Conservation (phyloP, 2,888 invertebrate genomes). For the Mesorhabditis belari region DNA sequence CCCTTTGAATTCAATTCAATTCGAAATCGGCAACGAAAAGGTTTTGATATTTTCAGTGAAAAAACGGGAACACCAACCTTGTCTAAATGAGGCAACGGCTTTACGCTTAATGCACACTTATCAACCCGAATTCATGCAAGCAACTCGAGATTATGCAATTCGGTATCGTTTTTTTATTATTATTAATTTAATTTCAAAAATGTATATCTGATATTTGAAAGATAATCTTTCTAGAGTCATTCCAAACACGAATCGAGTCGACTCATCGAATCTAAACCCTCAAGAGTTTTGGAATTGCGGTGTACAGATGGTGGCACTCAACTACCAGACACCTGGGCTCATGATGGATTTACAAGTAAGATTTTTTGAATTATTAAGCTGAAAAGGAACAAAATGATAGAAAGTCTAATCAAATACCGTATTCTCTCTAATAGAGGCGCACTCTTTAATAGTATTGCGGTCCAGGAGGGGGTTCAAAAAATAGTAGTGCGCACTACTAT, state of each 20-base stretch:
- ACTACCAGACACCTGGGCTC: slow-evolving; percentile 62
- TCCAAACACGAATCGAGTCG: slow-evolving; percentile 60
- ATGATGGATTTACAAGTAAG: slow-evolving; percentile 62
- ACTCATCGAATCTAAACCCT: slow-evolving; percentile 60
- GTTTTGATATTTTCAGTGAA: slow-evolving; percentile 21
- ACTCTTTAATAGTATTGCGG: no score
- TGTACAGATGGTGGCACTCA: slow-evolving; percentile 61
- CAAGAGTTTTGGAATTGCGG: slow-evolving; percentile 64
- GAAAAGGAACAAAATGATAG: background rate
- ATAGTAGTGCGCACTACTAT: no score
- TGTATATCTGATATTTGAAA: background rate
- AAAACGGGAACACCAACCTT: slow-evolving; percentile 28
- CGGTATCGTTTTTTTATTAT: slow-evolving; percentile 1
- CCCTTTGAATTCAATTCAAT: background rate
- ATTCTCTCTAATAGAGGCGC: no score
- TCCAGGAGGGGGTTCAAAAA: no score
- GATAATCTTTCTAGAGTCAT: slow-evolving; percentile 52
- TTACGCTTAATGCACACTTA: slow-evolving; percentile 52
- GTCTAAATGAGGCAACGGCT: slow-evolving; percentile 48
- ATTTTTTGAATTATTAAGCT: background rate
- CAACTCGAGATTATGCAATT: slow-evolving; percentile 49
- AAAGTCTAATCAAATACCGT: no score
- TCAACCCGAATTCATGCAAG: slow-evolving; percentile 55
- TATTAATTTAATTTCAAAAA: slow-evolving; percentile 1
- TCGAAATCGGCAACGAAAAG: background rate